Percentiles rank a stretch among this genome's conserved stretches.
Conservation (phyloP, 2,113 vertebrate genomes). For the Rynchops niger region DNA sequence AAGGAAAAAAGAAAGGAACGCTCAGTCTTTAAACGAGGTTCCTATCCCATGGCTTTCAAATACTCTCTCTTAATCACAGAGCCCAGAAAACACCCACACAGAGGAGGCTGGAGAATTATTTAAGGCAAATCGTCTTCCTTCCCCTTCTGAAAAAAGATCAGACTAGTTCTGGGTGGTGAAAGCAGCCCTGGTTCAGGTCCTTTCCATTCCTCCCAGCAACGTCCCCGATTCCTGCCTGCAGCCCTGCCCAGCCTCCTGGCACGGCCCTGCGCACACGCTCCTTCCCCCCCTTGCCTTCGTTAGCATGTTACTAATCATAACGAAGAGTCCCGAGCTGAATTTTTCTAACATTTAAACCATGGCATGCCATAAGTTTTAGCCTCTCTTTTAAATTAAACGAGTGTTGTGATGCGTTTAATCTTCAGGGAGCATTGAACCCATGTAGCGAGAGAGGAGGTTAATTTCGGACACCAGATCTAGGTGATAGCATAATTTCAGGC, state of each 20-base stretch:
- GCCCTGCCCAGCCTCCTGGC: background rate
- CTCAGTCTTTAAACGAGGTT: slow-evolving; percentile 14
- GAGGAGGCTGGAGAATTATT: slow-evolving; percentile 40
- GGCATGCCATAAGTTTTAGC: background rate
- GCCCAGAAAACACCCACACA: slow-evolving; percentile 59
- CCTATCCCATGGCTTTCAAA: slow-evolving; percentile 37
- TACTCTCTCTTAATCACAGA: slow-evolving; percentile 35
- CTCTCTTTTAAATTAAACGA: slow-evolving; percentile 16
- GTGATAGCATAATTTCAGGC: slow-evolving; percentile 28
- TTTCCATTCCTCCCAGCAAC: background rate
- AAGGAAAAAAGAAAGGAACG: background rate
- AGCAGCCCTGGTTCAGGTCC: background rate
- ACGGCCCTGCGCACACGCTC: background rate
- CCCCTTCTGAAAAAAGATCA: slow-evolving; percentile 10
- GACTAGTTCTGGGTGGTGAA: background rate
- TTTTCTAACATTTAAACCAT: background rate
- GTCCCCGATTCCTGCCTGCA: background rate
- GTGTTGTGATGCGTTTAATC: slow-evolving; percentile 25
- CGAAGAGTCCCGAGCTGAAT: background rate
- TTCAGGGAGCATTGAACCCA: slow-evolving; percentile 13
- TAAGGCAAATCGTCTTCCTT: slow-evolving; percentile 55
- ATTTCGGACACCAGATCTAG: slow-evolving; percentile 47
- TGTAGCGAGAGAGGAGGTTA: background rate
- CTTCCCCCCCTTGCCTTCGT: background rate
- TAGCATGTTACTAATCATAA: background rate